phyloP scores from a whole-genome alignment of 2,797 vertebrate genomes.

The Sebastes miniatus region DNA sequence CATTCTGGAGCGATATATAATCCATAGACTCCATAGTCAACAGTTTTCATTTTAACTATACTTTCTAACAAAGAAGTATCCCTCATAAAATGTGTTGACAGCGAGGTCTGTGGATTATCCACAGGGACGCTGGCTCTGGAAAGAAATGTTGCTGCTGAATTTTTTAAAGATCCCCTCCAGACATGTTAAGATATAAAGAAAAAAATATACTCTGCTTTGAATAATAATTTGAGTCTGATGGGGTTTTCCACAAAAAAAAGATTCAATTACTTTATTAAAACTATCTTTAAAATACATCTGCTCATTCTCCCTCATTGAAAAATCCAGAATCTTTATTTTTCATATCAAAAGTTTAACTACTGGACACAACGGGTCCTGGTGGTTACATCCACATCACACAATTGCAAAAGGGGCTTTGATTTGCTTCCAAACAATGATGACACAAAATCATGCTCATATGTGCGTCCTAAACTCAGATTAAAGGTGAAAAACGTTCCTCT shows the following conservation, averaged over 20 bases:
- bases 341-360: neutral
- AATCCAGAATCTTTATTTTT: neutral
- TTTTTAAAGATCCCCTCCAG: conserved; percentile 30
- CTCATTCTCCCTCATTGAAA: neutral
- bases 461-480: neutral
- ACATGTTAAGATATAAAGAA: conserved; percentile 12
- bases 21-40: conserved; percentile 11
- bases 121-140: conserved; percentile 8
- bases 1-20: neutral
- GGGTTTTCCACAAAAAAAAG: neutral
- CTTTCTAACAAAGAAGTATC: neutral
- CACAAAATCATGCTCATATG: neutral
- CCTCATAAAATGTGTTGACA: conserved; percentile 6
- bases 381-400: neutral
- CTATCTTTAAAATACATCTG: neutral
- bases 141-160: conserved; percentile 28
- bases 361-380: neutral
- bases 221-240: conserved; percentile 6
- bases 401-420: neutral
- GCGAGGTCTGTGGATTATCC: conserved; percentile 13
- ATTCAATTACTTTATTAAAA: neutral
- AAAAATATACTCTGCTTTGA: conserved; percentile 4
- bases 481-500: neutral
- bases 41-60: neutral
- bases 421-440: too few species aligned